These are phyloP conservation scores for Eolophus roseicapilla DNA, from an alignment of 2,113 vertebrate species.

Conservation along the genomic window DNA sequence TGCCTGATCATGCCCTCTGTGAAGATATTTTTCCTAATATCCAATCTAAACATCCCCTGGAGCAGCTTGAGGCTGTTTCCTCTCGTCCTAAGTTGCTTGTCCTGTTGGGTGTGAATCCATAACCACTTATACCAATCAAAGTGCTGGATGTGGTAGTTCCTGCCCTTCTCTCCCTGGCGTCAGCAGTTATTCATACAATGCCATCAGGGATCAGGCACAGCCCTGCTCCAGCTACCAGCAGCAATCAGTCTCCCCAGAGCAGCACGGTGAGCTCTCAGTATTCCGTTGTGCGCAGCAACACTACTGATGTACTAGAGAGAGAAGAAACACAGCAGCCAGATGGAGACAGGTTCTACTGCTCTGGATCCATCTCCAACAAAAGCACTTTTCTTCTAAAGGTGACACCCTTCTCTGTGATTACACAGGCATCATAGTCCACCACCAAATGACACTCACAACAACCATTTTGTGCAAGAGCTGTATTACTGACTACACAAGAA, in stretches of 20 bases:
- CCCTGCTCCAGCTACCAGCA: neutral
- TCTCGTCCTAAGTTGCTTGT: neutral
- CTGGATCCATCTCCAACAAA: neutral
- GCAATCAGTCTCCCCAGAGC: neutral
- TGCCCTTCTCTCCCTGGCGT: too few relatives aligned
- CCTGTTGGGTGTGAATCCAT: neutral
- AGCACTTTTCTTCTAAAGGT: neutral
- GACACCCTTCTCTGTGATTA: neutral
- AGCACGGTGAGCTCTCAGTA: neutral
- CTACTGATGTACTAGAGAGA: neutral
- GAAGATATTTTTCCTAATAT: neutral
- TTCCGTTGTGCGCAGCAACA: too few relatives aligned
- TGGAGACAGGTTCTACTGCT: neutral
- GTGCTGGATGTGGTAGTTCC: neutral
- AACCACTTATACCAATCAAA: neutral
- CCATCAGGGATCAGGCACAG: neutral
- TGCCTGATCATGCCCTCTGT: neutral
- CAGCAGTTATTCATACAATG: neutral
- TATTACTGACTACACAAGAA: neutral
- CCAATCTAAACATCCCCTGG: neutral
- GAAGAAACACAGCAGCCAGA: neutral
- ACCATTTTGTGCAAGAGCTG: neutral
- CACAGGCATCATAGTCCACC: neutral
- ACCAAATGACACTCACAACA: neutral
- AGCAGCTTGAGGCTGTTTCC: neutral